A percentile compares a stretch with the other conserved stretches of the same genome.
phyloP scores from a whole-genome alignment of 2,113 vertebrate genomes.

The Oryzias curvinotus region DNA sequence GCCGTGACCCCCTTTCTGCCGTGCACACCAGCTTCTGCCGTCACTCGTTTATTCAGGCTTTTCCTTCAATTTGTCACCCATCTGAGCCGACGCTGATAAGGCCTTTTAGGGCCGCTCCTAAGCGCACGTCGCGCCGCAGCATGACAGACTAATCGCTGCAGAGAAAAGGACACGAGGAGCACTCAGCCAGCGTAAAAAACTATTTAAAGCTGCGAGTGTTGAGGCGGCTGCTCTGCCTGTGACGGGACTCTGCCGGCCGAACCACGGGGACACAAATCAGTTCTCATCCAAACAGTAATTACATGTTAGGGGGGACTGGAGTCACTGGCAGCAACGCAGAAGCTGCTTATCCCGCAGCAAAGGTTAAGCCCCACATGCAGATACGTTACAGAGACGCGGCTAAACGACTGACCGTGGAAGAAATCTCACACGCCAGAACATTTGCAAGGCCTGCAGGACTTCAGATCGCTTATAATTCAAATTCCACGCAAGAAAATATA shows the following conservation, averaged over 20 bases:
- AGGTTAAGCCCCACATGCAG: conserved; percentile 15
- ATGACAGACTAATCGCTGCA: conserved; percentile 24
- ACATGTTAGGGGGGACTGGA: conserved; percentile 45
- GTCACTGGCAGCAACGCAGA: conserved; percentile 19
- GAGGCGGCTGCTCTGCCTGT: conserved; percentile 44
- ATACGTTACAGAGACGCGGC: conserved; percentile 12
- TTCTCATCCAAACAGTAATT: conserved; percentile 52
- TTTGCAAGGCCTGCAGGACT: background rate
- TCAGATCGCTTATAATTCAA: too few relatives aligned
- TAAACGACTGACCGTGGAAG: background rate
- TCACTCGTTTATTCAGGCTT: conserved; percentile 3
- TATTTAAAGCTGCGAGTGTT: conserved; percentile 33
- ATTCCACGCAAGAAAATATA: too few relatives aligned
- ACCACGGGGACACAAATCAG: conserved; percentile 45
- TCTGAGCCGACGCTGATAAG: conserved; percentile 36
- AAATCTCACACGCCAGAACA: background rate
- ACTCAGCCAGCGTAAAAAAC: conserved; percentile 20
- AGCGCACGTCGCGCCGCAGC: conserved; percentile 13
- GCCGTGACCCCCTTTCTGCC: background rate
- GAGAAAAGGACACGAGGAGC: conserved; percentile 34
- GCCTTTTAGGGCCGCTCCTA: background rate
- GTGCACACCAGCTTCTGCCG: background rate
- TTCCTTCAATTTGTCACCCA: conserved; percentile 9
- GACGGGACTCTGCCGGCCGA: conserved; percentile 21
- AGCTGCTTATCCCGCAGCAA: conserved; percentile 26